A percentile compares a stretch with the other conserved stretches of the same genome.
These are phyloP conservation scores for Harpegnathos saltator DNA, from an alignment of 1,140 invertebrate genomes.

Conservation along the genomic window DNA sequence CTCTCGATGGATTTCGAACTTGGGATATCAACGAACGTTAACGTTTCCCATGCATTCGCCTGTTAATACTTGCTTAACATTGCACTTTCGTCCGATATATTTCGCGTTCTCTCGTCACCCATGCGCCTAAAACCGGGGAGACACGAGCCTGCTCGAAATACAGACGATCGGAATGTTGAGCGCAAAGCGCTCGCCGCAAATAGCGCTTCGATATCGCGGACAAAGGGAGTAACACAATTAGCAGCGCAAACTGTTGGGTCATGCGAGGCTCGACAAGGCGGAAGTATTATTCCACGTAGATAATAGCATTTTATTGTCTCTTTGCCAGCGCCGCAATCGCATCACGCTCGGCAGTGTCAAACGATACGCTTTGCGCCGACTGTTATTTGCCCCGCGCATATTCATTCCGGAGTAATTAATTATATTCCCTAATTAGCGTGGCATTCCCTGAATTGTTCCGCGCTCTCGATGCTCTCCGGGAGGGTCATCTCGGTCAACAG, in stretches of 20 bases:
- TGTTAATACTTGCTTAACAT: no score
- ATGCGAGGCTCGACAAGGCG: background rate
- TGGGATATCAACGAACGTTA: no score
- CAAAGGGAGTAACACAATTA: constrained; percentile 13
- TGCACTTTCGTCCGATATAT: no score
- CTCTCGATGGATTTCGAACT: no score
- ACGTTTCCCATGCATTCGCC: no score
- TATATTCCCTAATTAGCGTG: constrained; percentile 44
- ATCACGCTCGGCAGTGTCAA: constrained; percentile 11
- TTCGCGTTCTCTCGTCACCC: no score
- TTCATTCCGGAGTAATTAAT: constrained; percentile 37
- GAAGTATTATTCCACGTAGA: constrained; percentile 27
- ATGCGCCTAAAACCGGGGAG: no score
- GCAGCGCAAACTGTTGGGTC: constrained; percentile 28
- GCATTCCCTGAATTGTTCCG: constrained; percentile 31
- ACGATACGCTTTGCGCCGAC: constrained; percentile 7
- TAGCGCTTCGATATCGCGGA: constrained; percentile 3
- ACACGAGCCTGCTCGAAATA: no score
- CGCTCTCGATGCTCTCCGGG: background rate
- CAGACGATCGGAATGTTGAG: background rate
- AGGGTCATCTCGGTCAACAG: constrained; percentile 13
- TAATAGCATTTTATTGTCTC: constrained; percentile 41
- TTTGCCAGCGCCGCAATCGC: background rate
- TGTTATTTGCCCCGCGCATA: constrained; percentile 22
- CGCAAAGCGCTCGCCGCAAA: background rate